These are phyloP conservation scores for Anarhynchus alexandrinus DNA, from an alignment of 2,113 vertebrate genomes.

Conservation along the genomic window DNA sequence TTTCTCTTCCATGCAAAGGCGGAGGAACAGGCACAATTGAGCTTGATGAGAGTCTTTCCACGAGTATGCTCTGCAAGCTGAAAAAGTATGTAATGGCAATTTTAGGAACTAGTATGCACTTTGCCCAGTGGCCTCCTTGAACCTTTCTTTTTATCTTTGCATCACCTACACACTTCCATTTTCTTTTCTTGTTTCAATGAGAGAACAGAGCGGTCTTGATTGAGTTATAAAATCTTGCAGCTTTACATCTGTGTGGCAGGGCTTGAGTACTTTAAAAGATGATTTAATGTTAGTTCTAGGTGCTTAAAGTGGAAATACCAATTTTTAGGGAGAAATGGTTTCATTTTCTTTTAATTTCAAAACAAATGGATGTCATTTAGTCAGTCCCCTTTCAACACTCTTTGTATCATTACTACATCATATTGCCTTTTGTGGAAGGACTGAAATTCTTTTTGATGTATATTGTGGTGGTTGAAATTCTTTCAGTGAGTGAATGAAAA, in stretches of 20 bases:
- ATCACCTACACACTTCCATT: neutral
- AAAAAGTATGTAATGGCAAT: neutral
- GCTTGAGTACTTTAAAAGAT: neutral
- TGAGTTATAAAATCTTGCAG: neutral
- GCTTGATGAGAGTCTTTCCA: neutral
- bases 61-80: neutral
- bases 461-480: neutral
- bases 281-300: neutral
- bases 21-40: neutral
- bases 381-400: neutral
- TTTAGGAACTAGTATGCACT: neutral
- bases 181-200: neutral
- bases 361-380: neutral
- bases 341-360: neutral
- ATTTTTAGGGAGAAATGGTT: neutral
- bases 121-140: neutral
- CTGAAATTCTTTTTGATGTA: neutral
- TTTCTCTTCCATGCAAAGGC: neutral
- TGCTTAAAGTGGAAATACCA: neutral
- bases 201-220: neutral
- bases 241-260: neutral
- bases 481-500: neutral
- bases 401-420: neutral
- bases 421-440: neutral
- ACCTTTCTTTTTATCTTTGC: neutral